Conservation (phyloP, 2,797 vertebrate genomes). For the Steatocranus sp. region DNA sequence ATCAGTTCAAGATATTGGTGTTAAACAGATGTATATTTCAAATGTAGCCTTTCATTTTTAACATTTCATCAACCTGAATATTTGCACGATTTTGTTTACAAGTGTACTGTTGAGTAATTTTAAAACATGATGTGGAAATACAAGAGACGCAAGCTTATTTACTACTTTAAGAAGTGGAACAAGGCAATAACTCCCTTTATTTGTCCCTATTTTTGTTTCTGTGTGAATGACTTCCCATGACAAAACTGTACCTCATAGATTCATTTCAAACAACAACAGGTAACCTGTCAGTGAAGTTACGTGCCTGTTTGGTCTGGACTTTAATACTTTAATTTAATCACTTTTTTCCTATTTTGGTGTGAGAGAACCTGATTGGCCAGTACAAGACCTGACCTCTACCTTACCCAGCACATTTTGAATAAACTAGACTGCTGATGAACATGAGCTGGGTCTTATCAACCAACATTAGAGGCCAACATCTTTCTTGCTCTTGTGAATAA, state of each 20-base stretch:
- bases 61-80: not conserved
- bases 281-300: not conserved
- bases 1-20: not conserved
- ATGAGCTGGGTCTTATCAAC: not conserved
- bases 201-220: not conserved
- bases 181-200: not conserved
- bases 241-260: not conserved
- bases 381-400: not conserved
- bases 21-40: not conserved
- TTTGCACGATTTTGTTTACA: not conserved
- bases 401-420: not conserved
- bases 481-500: not conserved
- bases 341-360: not conserved
- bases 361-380: not conserved
- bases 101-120: not conserved
- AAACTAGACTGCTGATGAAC: not conserved
- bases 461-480: not conserved
- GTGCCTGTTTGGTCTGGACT: accelerated
- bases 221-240: accelerated
- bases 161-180: not conserved
- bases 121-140: not conserved
- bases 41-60: not conserved
- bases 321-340: not conserved
- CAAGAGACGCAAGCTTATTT: not conserved
- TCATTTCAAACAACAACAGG: not conserved